Conservation (phyloP, 2,113 vertebrate genomes). For the Callipepla californica region DNA sequence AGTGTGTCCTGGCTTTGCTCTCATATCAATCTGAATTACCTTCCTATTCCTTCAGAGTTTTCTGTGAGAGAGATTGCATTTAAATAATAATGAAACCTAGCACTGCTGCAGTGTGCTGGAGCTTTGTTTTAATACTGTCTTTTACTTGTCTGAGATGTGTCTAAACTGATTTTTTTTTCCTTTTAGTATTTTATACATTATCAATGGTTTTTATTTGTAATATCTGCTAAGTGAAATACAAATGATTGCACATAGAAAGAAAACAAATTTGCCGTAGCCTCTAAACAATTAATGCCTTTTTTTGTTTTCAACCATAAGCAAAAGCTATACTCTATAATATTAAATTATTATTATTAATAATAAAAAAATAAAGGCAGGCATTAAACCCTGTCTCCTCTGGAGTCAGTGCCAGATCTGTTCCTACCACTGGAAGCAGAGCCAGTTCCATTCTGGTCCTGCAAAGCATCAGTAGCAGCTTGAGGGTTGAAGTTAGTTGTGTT, state of each 20-base stretch:
- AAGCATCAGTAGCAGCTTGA: neutral
- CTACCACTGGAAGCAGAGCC: neutral
- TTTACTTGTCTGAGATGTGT: neutral
- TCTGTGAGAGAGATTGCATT: neutral
- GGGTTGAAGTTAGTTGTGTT: neutral
- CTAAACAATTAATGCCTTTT: neutral
- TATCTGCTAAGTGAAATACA: neutral
- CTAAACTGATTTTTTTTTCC: neutral
- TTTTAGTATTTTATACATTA: neutral
- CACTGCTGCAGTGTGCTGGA: neutral
- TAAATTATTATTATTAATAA: neutral
- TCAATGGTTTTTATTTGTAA: neutral
- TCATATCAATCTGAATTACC: neutral
- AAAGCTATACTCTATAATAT: neutral
- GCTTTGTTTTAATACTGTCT: neutral
- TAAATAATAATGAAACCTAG: neutral
- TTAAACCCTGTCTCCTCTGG: neutral
- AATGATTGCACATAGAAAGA: neutral
- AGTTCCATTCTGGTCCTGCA: neutral
- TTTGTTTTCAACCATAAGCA: neutral
- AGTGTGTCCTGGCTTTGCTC: neutral
- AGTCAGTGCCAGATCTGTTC: neutral
- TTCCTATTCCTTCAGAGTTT: neutral
- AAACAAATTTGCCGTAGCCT: fast-evolving
- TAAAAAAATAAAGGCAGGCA: neutral